Base-by-base conservation (phyloP, 1,140 invertebrate genomes). In the Papilio helenus region DNA sequence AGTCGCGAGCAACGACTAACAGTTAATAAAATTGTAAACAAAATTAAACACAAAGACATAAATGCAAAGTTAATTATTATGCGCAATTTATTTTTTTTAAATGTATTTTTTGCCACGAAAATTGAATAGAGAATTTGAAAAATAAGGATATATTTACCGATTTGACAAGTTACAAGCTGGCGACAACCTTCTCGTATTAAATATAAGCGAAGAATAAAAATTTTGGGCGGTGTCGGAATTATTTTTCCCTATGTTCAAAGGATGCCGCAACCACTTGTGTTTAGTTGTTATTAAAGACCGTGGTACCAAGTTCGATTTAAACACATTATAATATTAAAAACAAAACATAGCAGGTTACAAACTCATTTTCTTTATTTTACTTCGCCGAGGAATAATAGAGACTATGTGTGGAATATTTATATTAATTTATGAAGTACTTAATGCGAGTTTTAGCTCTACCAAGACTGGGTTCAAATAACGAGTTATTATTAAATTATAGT, bases 191-290 rank as follows among this genome's bases (percentile, higher is more conserved):
- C 26, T 18, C 61, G 61, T 68, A 18, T 4, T 16, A 34, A 68
- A 29, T 29, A 29, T 68, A 34, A 5, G 26, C 26, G 26, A 29
- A 68, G 12, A 68, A 68, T 68, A 68, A 68, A 14, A 29, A 2
- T 68, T 68, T 68, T 68, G 61, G 61, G 61, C 61, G 23, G 4
- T 68, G 61, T 26, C 26, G 26, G 71, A 55, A 72, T 46, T 20
- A 42, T 39, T 68, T 65, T 82, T 80, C 76, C 72, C 72, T 68
- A 29, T 34, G 58, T 74, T 80, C 79, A 84, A 84, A 82, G 79
- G 51, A 23, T 16, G 79, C 81, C 83, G 81, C 68, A 42, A 18
- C 23, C 61, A 20, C 20, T 29, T 51, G 20, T 29, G 71, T 20
- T 71, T 42, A 81, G 23, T 72, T 39, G 46, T 83, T 61, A 71